phyloP scores from a whole-genome alignment of 2,888 invertebrate genomes.

The Pinctada fucata region DNA sequence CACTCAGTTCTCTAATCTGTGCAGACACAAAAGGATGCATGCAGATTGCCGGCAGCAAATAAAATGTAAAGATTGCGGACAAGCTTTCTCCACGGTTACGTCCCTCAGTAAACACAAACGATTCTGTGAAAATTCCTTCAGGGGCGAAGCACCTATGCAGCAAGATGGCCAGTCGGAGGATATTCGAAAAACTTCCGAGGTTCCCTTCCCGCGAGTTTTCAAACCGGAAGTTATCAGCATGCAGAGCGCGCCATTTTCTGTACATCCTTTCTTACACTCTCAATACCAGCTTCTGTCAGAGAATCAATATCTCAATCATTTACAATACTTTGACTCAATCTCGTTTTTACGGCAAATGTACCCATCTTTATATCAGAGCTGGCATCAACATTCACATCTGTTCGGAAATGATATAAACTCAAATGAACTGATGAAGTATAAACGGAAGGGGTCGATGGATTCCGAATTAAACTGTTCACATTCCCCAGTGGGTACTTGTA shows the following conservation, averaged over 20 bases:
- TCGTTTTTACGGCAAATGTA: no score
- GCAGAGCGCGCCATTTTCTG: neutral
- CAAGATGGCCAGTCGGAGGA: neutral
- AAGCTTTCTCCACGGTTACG: constrained; percentile 93
- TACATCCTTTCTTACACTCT: neutral
- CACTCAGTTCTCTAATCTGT: constrained; percentile 99
- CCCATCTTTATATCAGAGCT: no score
- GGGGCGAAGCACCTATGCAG: constrained; percentile 45
- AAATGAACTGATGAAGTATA: no score
- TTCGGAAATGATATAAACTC: no score
- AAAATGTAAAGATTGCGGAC: constrained; percentile 95
- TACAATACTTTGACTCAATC: no score
- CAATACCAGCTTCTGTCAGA: no score
- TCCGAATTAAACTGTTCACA: no score
- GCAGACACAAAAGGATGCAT: constrained; percentile 99
- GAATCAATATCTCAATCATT: no score
- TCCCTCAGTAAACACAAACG: constrained; percentile 96
- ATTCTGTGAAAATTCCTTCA: constrained; percentile 89
- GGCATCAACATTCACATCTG: no score
- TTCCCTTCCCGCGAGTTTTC: neutral
- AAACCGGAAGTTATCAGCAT: neutral
- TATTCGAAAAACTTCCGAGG: neutral
- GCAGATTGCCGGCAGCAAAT: constrained; percentile 93
- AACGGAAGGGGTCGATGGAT: no score
- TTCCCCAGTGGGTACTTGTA: no score